phyloP scores from a whole-genome alignment of 1,140 invertebrate genomes.

The Elysia chlorotica region DNA sequence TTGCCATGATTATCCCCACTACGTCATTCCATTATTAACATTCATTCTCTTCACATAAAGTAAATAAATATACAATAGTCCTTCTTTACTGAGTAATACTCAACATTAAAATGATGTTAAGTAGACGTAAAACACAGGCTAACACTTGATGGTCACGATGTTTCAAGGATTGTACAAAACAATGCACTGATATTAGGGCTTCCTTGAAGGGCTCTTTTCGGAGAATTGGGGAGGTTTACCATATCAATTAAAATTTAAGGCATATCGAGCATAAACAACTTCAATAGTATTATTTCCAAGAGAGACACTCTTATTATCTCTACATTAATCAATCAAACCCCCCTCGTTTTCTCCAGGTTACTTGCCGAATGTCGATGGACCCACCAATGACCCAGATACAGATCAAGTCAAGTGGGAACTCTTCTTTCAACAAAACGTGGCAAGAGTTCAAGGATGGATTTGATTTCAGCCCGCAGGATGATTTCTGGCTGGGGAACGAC shows the following conservation, averaged over 20 bases:
- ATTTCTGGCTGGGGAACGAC: constrained; percentile 12
- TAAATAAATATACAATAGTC: no score
- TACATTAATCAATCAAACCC: not conserved
- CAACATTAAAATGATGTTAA: no score
- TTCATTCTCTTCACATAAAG: no score
- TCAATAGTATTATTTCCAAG: not conserved
- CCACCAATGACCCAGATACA: not conserved
- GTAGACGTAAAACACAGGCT: no score
- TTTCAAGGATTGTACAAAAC: constrained; percentile 4
- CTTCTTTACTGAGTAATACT: no score
- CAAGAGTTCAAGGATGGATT: not conserved
- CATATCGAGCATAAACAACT: not conserved
- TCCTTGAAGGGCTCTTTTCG: not conserved
- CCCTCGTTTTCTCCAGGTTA: not conserved
- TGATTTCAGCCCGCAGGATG: not conserved
- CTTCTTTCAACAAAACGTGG: constrained; percentile 6
- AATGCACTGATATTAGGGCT: not conserved
- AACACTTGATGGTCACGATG: no score
- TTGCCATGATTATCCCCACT: no score
- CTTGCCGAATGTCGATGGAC: not conserved
- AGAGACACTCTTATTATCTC: not conserved
- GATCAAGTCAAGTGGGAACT: not conserved
- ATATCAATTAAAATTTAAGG: not conserved
- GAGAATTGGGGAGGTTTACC: not conserved
- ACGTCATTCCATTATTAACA: no score